Conservation (phyloP, 2,797 vertebrate species). For the Epinephelus awoara region DNA sequence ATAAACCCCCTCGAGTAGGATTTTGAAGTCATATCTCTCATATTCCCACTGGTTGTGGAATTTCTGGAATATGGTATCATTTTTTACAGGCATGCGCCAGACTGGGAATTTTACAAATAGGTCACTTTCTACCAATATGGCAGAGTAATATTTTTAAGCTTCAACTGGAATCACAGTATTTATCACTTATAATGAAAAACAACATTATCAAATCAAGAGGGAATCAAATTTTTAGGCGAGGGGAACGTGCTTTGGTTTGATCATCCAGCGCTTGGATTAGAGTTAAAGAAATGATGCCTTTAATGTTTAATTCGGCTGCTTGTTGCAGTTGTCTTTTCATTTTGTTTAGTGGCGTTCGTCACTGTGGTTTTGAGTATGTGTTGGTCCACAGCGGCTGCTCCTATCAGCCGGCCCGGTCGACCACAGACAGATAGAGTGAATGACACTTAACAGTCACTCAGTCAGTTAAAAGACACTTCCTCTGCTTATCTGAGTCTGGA, state of each 20-base stretch:
- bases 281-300: conserved; percentile 56
- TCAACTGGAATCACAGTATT: conserved; percentile 7
- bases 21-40: conserved; percentile 59
- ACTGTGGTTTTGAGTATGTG: conserved; percentile 9
- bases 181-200: conserved; percentile 31
- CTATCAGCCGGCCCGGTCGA: conserved; percentile 36
- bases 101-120: conserved; percentile 59
- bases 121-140: conserved; percentile 35
- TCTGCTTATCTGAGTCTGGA: conserved; percentile 55
- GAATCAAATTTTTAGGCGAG: conserved; percentile 21
- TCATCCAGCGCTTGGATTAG: conserved; percentile 34
- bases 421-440: conserved; percentile 55
- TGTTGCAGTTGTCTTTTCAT: conserved; percentile 46
- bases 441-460: conserved; percentile 64
- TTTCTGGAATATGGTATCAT: conserved; percentile 53
- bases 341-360: conserved; percentile 7
- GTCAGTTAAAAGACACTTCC: conserved; percentile 56
- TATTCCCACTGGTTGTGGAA: conserved; percentile 57
- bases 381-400: conserved; percentile 2
- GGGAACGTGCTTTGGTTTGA: conserved; percentile 41
- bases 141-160: conserved; percentile 18
- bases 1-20: conserved; percentile 71
- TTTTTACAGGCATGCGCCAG: conserved; percentile 31
- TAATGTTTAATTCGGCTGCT: conserved; percentile 67
- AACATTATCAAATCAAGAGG: conserved; percentile 23